Evolutionary conservation across 2,797 vertebrate genomes (phyloP).

Genomic region (Aeoliscus strigatus): DNA sequence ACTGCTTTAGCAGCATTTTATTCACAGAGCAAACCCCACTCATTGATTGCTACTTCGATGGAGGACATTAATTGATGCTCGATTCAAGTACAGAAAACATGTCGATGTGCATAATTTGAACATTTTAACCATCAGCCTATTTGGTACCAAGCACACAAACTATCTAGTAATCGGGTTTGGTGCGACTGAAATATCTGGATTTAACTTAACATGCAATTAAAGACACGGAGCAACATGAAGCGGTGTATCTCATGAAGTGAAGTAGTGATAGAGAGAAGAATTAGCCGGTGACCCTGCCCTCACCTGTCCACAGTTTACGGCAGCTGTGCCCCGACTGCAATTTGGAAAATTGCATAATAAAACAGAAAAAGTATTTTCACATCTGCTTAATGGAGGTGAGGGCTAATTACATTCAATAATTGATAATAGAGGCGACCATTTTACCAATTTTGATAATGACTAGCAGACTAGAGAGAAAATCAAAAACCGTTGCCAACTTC

Average conservation of each 20-base stretch:
- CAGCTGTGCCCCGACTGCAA: slow-evolving; percentile 63
- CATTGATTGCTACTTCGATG: neutral
- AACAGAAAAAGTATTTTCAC: slow-evolving; percentile 76
- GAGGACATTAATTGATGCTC: neutral
- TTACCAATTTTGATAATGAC: slow-evolving; percentile 89
- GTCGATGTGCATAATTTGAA: slow-evolving; percentile 2
- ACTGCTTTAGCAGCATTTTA: slow-evolving; percentile 3
- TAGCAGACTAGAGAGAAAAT: slow-evolving; percentile 80
- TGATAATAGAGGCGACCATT: slow-evolving; percentile 84
- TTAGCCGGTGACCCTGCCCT: slow-evolving; percentile 58
- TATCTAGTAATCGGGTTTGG: slow-evolving; percentile 7
- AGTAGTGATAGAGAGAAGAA: slow-evolving; percentile 44
- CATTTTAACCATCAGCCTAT: slow-evolving; percentile 3
- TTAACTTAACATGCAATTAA: slow-evolving; percentile 2
- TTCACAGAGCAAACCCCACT: slow-evolving; percentile 7
- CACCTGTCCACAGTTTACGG: slow-evolving; percentile 63
- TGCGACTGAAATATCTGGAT: neutral
- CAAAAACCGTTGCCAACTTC: slow-evolving; percentile 69
- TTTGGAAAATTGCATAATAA: slow-evolving; percentile 74
- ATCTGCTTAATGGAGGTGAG: slow-evolving; percentile 74
- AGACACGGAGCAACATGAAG: slow-evolving; percentile 5
- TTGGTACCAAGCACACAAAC: neutral
- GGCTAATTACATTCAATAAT: slow-evolving; percentile 87
- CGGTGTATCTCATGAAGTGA: slow-evolving; percentile 34
- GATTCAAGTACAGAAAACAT: slow-evolving; percentile 6